These are phyloP conservation scores for Lymantria dispar DNA, from an alignment of 2,888 invertebrate genomes.

Conservation along the genomic window DNA sequence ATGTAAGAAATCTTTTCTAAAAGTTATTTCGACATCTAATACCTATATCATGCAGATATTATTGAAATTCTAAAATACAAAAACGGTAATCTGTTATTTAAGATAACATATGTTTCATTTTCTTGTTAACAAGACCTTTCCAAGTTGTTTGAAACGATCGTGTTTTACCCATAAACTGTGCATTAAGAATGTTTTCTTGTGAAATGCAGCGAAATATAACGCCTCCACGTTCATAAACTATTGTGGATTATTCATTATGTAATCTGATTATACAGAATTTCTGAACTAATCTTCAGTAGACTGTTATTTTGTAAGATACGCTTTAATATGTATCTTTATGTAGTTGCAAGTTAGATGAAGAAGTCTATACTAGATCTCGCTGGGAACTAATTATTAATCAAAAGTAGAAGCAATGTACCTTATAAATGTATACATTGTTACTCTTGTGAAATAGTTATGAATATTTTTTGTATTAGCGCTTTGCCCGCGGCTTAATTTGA, in stretches of 20 bases:
- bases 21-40: too few species aligned
- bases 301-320: constrained; percentile 28
- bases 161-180: constrained; percentile 10
- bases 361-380: constrained; percentile 11
- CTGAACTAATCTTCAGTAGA: constrained; percentile 31
- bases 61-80: background rate
- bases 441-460: too few species aligned
- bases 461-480: too few species aligned
- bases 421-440: too few species aligned
- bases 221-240: constrained; percentile 10
- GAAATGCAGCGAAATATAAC: constrained; percentile 15
- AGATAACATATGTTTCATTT: background rate
- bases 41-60: too few species aligned
- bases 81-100: background rate
- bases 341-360: constrained; percentile 23
- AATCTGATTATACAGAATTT: constrained; percentile 36
- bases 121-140: background rate
- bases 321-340: constrained; percentile 10
- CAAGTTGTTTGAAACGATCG: background rate
- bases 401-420: background rate
- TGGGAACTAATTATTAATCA: constrained; percentile 1
- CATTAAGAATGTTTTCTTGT: constrained; percentile 14
- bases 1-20: too few species aligned
- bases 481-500: too few species aligned
- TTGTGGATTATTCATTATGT: constrained; percentile 34